Conservation (phyloP, 1,140 invertebrate species). For the Achroia grisella region DNA sequence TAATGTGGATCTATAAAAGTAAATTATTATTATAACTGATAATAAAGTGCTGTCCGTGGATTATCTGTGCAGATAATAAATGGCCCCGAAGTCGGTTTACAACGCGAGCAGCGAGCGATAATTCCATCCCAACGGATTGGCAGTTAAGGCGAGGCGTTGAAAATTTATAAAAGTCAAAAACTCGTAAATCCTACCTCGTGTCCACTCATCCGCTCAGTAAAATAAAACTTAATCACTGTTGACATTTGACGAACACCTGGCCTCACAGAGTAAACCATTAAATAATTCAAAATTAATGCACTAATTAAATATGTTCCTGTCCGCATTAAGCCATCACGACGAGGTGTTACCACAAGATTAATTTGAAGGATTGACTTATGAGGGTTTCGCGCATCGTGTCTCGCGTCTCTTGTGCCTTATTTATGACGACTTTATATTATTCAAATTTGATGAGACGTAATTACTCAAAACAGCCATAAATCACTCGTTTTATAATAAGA, state of each 20-base stretch:
- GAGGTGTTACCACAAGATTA: constrained; percentile 56
- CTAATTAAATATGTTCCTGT: constrained; percentile 65
- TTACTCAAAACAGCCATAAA: constrained; percentile 69
- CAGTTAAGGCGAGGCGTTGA: constrained; percentile 60
- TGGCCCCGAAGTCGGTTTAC: constrained; percentile 51
- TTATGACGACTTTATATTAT: constrained; percentile 60
- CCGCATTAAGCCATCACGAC: constrained; percentile 57
- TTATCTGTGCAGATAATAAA: constrained; percentile 67
- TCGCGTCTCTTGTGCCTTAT: constrained; percentile 26
- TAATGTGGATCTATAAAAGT: constrained; percentile 71
- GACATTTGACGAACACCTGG: constrained; percentile 68
- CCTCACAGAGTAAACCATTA: constrained; percentile 35
- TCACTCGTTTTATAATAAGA: constrained; percentile 59
- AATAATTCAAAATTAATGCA: constrained; percentile 66
- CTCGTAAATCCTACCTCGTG: constrained; percentile 49
- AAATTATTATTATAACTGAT: constrained; percentile 73
- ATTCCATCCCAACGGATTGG: constrained; percentile 50
- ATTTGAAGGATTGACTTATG: constrained; percentile 66
- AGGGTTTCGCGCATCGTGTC: constrained; percentile 48
- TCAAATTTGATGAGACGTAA: constrained; percentile 70
- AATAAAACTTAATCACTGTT: constrained; percentile 69
- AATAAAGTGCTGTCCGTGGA: constrained; percentile 69
- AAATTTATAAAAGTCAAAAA: constrained; percentile 69
- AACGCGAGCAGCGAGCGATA: constrained; percentile 53
- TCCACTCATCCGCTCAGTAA: constrained; percentile 26